Base-by-base conservation (phyloP, 2,888 invertebrate species). In the Enoplolaimus lenunculus region DNA sequence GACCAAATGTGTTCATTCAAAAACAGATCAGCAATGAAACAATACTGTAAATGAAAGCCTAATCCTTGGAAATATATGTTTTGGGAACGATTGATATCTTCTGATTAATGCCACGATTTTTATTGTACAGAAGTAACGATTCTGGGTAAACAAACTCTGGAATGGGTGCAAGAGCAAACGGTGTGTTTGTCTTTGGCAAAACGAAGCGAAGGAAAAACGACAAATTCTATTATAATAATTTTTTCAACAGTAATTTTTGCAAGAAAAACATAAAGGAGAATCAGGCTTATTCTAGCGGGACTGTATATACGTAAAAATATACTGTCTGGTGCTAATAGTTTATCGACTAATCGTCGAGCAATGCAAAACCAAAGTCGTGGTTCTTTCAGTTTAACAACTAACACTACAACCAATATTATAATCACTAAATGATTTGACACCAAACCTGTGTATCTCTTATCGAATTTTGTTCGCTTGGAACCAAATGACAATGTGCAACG, bases 371-470 rank as follows among this genome's bases (percentile, higher is more conserved):
- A 62, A n/a, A 26, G 31, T 13, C 64, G 64, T n/a, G 64, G 64
- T 7, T 62, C 30, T 3, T 13, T 7, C 26, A 66, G 29, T 59
- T 3, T n/a, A 13, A 7, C 21, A 3, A 26, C 28, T 3, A 67
- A 66, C n/a, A 68, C 26, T 13, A 69, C 29, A 26, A 60, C 7
- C n/a, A 77, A 70, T 71, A 74, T 73, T 71, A 30, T 69, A 74
- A 74, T 70, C 70, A 74, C 73, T 74, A 74, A 71, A 73, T 78
- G 73, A 75, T 75, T 75, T 70, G 77, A 73, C 65, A 77, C 70
- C 72, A 78, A 77, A 73, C 73, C 74, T 16, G 77, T 78, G 3
- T 75, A 75, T 28, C 74, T 78, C 72, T 69, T 78, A 2, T 78
- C 78, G 13, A 74, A 75, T 26, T 74, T 72, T 72, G 65, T 72